A percentile compares a stretch with the other conserved stretches of the same genome.
Conservation (phyloP, 2,113 vertebrate genomes). For the Ammodytes dubius region DNA sequence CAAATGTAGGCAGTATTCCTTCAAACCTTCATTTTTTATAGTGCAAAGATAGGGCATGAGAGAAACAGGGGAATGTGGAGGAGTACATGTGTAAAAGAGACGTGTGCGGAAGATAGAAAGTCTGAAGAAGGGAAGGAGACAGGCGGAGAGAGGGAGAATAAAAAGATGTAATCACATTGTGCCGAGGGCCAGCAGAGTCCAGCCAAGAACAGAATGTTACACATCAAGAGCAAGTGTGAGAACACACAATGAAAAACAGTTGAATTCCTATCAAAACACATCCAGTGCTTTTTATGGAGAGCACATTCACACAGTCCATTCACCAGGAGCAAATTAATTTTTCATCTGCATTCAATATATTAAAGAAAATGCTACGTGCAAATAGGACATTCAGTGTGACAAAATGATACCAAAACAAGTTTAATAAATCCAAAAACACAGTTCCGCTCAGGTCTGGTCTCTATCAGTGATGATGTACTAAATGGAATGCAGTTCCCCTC, state of each 20-base stretch:
- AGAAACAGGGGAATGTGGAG: constrained; percentile 2
- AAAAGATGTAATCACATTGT: constrained; percentile 46
- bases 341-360: neutral
- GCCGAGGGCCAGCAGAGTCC: constrained; percentile 44
- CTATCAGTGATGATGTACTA: neutral
- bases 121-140: constrained; percentile 5
- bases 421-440: neutral
- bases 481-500: neutral
- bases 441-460: neutral
- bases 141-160: constrained; percentile 13
- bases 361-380: neutral
- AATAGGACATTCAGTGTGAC: neutral
- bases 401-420: neutral
- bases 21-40: no score
- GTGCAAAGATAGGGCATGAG: no score
- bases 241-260: constrained; percentile 57
- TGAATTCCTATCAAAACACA: constrained; percentile 60
- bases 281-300: constrained; percentile 33
- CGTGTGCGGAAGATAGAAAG: constrained; percentile 34
- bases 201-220: constrained; percentile 46
- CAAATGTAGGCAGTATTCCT: no score
- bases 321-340: neutral
- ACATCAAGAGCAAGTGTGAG: constrained; percentile 58
- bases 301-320: neutral
- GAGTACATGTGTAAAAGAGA: constrained; percentile 19